phyloP scores from a whole-genome alignment of 2,888 invertebrate genomes.

The Cremastobaeus sp. region DNA sequence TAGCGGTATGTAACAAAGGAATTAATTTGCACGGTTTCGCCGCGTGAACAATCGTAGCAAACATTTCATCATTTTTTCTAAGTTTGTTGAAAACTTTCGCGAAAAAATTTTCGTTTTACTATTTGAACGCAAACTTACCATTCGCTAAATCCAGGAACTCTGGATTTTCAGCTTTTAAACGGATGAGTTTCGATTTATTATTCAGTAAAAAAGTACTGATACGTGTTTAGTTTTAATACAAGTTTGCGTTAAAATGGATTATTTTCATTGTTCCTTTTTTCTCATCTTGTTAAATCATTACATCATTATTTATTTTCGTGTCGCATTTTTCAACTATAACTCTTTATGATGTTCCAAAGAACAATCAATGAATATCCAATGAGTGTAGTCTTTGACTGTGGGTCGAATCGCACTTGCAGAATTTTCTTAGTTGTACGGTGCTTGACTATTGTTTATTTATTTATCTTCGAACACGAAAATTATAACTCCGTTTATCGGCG shows the following conservation, averaged over 20 bases:
- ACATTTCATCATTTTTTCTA: constrained; percentile 28
- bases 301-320: constrained; percentile 34
- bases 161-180: constrained; percentile 14
- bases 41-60: constrained; percentile 23
- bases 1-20: constrained; percentile 33
- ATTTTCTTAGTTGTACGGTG: constrained; percentile 11
- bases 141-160: not conserved
- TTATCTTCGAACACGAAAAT: not conserved
- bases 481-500: too few relatives aligned
- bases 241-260: constrained; percentile 17
- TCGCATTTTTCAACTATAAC: constrained; percentile 18
- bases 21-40: constrained; percentile 29
- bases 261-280: constrained; percentile 19
- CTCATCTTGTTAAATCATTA: constrained; percentile 9
- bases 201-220: constrained; percentile 7
- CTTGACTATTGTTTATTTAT: constrained; percentile 5
- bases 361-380: constrained; percentile 12
- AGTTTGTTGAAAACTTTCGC: constrained; percentile 7
- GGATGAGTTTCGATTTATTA: constrained; percentile 5
- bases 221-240: constrained; percentile 5
- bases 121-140: constrained; percentile 25
- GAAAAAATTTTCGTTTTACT: constrained; percentile 14
- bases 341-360: constrained; percentile 2
- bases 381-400: constrained; percentile 32
- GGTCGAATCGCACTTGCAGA: constrained; percentile 34